Conservation (phyloP, 2,113 vertebrate genomes). For the Bubo scandiacus region DNA sequence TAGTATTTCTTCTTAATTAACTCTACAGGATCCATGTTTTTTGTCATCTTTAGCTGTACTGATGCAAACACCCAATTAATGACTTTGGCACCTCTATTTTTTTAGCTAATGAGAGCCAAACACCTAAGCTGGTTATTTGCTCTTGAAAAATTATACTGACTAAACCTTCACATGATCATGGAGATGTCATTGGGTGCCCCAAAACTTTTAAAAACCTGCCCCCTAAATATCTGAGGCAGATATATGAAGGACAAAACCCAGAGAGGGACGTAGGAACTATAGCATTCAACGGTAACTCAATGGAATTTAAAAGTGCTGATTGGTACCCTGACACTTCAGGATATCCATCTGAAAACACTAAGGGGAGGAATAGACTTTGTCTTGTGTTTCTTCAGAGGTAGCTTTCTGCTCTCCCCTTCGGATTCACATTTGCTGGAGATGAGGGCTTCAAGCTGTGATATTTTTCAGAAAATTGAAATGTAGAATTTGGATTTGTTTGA, state of each 20-base stretch:
- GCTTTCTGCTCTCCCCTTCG: background rate
- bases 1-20: background rate
- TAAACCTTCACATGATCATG: background rate
- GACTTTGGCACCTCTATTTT: background rate
- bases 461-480: background rate
- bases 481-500: background rate
- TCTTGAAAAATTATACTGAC: background rate
- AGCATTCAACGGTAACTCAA: background rate
- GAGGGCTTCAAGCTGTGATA: background rate
- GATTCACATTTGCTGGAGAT: background rate
- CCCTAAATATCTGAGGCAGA: background rate
- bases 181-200: background rate
- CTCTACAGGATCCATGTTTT: background rate
- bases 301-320: background rate
- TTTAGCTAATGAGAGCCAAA: background rate
- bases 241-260: background rate
- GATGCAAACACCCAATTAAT: background rate
- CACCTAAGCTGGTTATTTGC: background rate
- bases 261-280: background rate
- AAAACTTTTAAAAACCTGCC: background rate
- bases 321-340: background rate
- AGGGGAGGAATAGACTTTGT: background rate
- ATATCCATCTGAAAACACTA: background rate
- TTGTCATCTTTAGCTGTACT: background rate
- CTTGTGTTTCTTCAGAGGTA: background rate